These are phyloP conservation scores for Atopsyche davidsoni DNA, from an alignment of 1,140 invertebrate genomes.

Conservation along the genomic window DNA sequence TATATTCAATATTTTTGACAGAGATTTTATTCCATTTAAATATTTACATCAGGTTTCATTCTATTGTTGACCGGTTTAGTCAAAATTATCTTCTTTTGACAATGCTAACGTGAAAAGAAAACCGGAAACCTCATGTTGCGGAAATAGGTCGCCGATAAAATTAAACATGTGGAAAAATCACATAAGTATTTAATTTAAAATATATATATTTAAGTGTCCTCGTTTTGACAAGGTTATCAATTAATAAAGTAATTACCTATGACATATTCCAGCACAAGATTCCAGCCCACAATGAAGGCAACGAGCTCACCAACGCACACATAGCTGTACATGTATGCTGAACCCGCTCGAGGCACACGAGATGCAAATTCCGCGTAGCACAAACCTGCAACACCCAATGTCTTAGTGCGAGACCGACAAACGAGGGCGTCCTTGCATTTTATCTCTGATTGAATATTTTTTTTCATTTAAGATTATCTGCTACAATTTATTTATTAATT, in stretches of 20 bases:
- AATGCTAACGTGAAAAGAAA: background rate
- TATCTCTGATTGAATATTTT: too few species aligned
- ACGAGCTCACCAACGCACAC: slow-evolving; percentile 79
- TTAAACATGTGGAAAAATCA: too few species aligned
- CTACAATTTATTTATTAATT: too few species aligned
- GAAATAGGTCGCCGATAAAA: too few species aligned
- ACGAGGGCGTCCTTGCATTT: too few species aligned
- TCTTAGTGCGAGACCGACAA: too few species aligned
- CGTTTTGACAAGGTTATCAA: too few species aligned
- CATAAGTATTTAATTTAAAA: too few species aligned
- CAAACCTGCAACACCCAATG: slow-evolving; percentile 61
- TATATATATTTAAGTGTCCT: background rate
- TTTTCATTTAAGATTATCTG: too few species aligned
- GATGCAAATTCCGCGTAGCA: slow-evolving; percentile 86
- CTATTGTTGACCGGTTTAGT: background rate
- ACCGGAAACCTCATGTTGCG: too few species aligned
- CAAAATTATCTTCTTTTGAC: background rate
- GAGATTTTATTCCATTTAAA: slow-evolving; percentile 1
- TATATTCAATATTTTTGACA: slow-evolving; percentile 12
- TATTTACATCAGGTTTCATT: too few species aligned
- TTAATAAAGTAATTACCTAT: too few species aligned
- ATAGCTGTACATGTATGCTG: slow-evolving; percentile 84
- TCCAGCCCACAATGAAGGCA: slow-evolving; percentile 81
- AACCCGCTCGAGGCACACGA: slow-evolving; percentile 78
- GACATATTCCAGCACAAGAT: slow-evolving; percentile 83